Percentiles rank a stretch among this genome's conserved stretches.
Conservation (phyloP, 2,888 invertebrate genomes). For the Sarcophaga rosellei region DNA sequence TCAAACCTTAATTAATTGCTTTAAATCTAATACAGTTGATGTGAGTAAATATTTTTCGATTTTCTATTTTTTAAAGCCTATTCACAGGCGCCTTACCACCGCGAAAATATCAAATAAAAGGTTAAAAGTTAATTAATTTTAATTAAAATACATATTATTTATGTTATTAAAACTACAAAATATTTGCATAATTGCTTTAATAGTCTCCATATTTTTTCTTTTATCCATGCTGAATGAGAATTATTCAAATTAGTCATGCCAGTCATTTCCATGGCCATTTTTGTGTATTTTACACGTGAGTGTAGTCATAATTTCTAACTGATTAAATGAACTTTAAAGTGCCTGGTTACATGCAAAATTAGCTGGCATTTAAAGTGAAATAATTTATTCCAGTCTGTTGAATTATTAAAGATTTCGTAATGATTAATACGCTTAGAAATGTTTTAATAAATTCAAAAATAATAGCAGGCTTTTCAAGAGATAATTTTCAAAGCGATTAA, state of each 20-base stretch:
- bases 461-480: background rate
- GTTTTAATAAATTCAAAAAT: background rate
- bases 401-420: no score
- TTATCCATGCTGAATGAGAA: no score
- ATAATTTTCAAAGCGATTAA: no score
- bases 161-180: constrained; percentile 16
- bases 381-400: background rate
- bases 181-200: constrained; percentile 39
- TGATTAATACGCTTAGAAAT: background rate
- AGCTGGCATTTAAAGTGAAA: background rate
- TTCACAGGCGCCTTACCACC: no score
- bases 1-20: no score
- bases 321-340: background rate
- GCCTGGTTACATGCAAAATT: constrained; percentile 7
- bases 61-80: no score
- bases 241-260: no score
- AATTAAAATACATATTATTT: constrained; percentile 52
- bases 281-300: no score
- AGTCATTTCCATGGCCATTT: no score
- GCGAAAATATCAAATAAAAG: background rate
- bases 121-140: constrained; percentile 54
- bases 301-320: background rate
- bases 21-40: no score
- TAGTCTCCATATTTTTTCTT: background rate
- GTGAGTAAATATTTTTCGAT: no score